Base-by-base conservation (phyloP, 2,113 vertebrate genomes). In the Zosterops pallidus region DNA sequence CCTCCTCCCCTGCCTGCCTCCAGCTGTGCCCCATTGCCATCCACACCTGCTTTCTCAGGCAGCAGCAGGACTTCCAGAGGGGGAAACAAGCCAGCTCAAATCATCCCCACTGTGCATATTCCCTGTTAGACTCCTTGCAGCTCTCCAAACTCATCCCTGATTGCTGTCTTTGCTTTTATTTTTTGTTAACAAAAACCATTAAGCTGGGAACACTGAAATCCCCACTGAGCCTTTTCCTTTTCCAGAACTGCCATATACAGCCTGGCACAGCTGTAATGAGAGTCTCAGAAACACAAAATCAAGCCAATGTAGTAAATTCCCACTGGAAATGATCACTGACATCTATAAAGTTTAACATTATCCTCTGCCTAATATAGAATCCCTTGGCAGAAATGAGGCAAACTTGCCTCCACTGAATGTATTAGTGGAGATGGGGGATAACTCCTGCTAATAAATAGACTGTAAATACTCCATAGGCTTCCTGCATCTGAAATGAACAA, bases 131-230 rank as follows among this genome's bases (percentile, higher is more conserved):
- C 28, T 71, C 57, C 35, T 31, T 81, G 42, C 56, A 78, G 44
- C 21, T 89, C 65, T 75, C 35, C 49, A 86, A 68, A 60, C 22
- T 72, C 55, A 86, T 39, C 62, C 9, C 71, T 28, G 56, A 92
- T 37, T 84, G 13, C 68, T 62, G 29, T 70, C 80, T 89, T 68
- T 83, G 37, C 68, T 92, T 79, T 91, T 75, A 42, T 53, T 82
- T 95, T 94, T 90, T 91, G 72, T 94, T 91, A 92, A 89, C 81
- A 95, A 87, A 91, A 84, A 1, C 5, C 68, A 89, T 94, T 81
- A 86, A 78, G 50, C 60, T 71, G 35, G 46, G 81, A 95, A 59
- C 77, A 47, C 35, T 92, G 69, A 92, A 96, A 94, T 92, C 81
- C 74, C 87, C 6, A 6, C 57, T 52, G 81, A 92, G 87, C 31